A percentile compares a stretch with the other conserved stretches of the same genome.
phyloP scores from a whole-genome alignment of 2,113 vertebrate genomes.

The Donacobius atricapilla region DNA sequence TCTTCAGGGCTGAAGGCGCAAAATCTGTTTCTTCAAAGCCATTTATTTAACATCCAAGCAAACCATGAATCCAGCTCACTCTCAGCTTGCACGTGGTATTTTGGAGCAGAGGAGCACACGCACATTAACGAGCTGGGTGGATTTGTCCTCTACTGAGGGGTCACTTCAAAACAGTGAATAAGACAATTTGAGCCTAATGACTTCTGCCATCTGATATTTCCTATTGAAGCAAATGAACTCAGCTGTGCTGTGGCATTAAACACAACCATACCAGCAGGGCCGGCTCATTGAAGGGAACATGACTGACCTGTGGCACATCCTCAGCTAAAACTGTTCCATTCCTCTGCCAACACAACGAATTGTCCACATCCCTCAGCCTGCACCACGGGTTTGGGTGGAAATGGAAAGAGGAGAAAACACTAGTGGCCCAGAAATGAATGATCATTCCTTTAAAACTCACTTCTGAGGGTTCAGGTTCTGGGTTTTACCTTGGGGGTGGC shows the following conservation, averaged over 20 bases:
- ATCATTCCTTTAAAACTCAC: background rate
- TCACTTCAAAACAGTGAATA: background rate
- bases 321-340: background rate
- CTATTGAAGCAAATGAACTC: background rate
- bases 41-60: background rate
- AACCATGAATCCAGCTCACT: background rate
- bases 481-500: background rate
- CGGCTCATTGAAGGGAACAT: background rate
- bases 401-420: background rate
- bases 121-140: background rate
- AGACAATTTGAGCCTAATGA: background rate
- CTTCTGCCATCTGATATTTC: background rate
- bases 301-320: background rate
- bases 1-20: background rate
- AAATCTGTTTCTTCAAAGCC: background rate
- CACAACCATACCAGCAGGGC: background rate
- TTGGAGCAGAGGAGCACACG: background rate
- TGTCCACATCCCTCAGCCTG: background rate
- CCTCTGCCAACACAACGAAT: background rate
- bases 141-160: background rate
- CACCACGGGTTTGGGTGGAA: too few relatives aligned
- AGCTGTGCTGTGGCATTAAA: background rate
- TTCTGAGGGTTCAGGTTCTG: background rate
- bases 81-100: background rate
- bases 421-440: background rate